Conservation (phyloP, 2,888 invertebrate species). For the Troilus luridus region DNA sequence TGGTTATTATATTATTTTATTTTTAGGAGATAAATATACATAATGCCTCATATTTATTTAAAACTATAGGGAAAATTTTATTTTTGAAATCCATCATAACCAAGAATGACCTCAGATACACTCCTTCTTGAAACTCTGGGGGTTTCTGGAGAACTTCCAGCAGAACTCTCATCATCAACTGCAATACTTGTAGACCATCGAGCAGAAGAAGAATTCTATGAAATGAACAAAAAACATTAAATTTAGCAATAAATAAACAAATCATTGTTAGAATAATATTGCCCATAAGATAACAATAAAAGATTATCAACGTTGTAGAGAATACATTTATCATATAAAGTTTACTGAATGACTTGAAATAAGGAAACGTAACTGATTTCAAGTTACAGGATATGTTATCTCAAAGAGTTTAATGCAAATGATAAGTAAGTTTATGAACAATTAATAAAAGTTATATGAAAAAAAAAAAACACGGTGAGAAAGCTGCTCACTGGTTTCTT, state of each 20-base stretch:
- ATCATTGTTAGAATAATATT: neutral
- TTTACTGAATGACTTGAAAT: neutral
- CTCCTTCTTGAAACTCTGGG: constrained; percentile 45
- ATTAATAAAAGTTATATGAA: too few relatives aligned
- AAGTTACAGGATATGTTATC: neutral
- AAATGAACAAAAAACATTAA: neutral
- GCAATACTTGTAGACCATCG: constrained; percentile 56
- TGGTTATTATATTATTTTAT: neutral
- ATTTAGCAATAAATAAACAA: neutral
- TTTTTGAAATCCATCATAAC: constrained; percentile 43
- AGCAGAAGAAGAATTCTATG: constrained; percentile 48
- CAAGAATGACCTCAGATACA: constrained; percentile 52
- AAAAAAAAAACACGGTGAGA: too few relatives aligned
- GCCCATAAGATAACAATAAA: neutral
- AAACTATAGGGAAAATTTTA: neutral
- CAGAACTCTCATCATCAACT: constrained; percentile 47
- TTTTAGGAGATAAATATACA: neutral
- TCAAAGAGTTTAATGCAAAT: neutral
- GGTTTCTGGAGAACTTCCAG: constrained; percentile 51
- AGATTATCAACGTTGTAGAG: neutral
- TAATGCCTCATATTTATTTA: neutral
- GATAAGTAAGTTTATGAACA: neutral
- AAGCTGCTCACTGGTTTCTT: too few relatives aligned
- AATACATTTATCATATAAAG: neutral
- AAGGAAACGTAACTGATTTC: neutral